These are phyloP conservation scores for Drosophila subsilvestris DNA, from an alignment of 2,888 invertebrate species.

Conservation along the genomic window DNA sequence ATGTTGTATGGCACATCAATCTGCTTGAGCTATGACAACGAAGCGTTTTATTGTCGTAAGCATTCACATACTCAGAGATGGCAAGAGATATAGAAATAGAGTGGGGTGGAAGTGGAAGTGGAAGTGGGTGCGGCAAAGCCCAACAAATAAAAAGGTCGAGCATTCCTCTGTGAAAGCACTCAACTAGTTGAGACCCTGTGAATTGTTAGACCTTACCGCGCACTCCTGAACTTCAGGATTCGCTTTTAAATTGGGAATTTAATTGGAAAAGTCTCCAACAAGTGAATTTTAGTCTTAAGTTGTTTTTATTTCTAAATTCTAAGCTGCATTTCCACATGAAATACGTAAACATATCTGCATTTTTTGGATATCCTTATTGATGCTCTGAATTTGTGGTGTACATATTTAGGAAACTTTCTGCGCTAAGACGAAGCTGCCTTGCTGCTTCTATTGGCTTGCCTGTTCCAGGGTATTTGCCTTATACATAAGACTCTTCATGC, in stretches of 20 bases:
- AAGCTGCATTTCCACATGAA: too few species aligned
- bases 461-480: conserved; percentile 14
- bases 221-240: too few species aligned
- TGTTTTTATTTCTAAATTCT: too few species aligned
- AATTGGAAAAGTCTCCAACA: too few species aligned
- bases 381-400: too few species aligned
- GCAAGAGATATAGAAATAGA: conserved; percentile 3
- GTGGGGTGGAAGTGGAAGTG: neutral
- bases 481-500: conserved; percentile 1
- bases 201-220: conserved; percentile 28
- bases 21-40: conserved; percentile 74
- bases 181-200: conserved; percentile 29
- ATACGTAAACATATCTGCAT: too few species aligned
- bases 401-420: too few species aligned
- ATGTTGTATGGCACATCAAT: conserved; percentile 61
- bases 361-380: too few species aligned
- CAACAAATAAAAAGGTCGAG: conserved; percentile 23
- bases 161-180: conserved; percentile 13
- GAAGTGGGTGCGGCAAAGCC: too few species aligned
- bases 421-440: neutral
- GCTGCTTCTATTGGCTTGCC: neutral
- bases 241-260: too few species aligned
- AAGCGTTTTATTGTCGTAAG: conserved; percentile 75
- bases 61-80: conserved; percentile 39
- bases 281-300: too few species aligned